phyloP scores from a whole-genome alignment of 2,888 invertebrate species.

The Polymixis lichenea region DNA sequence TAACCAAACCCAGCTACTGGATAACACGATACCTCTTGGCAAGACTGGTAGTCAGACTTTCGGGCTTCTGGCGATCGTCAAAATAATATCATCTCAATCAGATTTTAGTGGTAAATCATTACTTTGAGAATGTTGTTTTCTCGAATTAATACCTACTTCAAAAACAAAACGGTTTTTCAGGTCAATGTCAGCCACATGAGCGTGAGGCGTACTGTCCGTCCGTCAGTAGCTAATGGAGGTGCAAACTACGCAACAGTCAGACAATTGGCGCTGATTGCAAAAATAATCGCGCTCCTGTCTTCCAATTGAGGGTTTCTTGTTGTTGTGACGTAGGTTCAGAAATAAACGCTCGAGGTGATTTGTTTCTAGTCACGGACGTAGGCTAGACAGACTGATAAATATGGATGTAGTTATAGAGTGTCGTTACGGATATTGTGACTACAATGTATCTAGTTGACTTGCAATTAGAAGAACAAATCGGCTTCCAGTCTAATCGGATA shows the following conservation, averaged over 20 bases:
- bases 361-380: constrained; percentile 37
- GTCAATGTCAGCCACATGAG: constrained; percentile 66
- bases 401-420: constrained; percentile 29
- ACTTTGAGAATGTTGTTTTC: constrained; percentile 3
- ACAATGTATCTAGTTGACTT: constrained; percentile 2
- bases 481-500: no score
- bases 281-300: constrained; percentile 81
- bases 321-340: constrained; percentile 60
- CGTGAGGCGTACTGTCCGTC: constrained; percentile 1
- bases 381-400: constrained; percentile 34
- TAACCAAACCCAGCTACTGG: neutral
- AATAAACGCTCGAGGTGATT: constrained; percentile 41
- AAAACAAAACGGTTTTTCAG: constrained; percentile 55
- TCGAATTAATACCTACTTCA: neutral
- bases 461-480: neutral
- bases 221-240: constrained; percentile 49
- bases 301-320: constrained; percentile 76
- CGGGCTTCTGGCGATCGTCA: neutral
- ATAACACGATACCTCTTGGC: neutral
- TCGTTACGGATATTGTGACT: constrained; percentile 15
- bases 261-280: constrained; percentile 85
- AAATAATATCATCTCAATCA: neutral
- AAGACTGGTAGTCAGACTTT: neutral
- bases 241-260: constrained; percentile 63
- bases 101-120: constrained; percentile 5